Evolutionary conservation across 2,113 vertebrate species (phyloP).

Genomic region (Rallus limicola): DNA sequence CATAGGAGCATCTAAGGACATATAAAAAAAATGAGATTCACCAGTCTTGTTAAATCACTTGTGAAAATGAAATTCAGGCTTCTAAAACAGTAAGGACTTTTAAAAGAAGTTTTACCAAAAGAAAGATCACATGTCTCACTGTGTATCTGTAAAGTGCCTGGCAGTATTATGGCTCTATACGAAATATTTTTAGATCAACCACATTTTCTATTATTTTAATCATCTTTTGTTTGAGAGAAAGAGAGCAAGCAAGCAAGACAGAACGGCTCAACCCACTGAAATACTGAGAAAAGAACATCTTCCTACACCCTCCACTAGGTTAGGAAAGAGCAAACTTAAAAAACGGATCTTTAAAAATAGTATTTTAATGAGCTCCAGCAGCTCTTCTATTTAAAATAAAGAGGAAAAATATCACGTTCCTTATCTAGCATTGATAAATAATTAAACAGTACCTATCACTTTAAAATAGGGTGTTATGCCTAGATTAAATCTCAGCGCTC

Average conservation of each 20-base stretch:
- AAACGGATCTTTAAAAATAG: background rate
- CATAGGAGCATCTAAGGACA: background rate
- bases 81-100: background rate
- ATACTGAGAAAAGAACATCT: background rate
- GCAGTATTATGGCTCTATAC: constrained; percentile 53
- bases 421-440: constrained; percentile 50
- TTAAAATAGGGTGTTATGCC: constrained; percentile 46
- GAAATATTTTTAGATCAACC: constrained; percentile 42
- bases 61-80: background rate
- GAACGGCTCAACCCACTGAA: constrained; percentile 17
- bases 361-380: constrained; percentile 59
- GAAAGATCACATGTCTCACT: background rate
- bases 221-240: constrained; percentile 41
- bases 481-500: constrained; percentile 57
- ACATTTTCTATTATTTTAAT: constrained; percentile 32
- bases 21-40: background rate
- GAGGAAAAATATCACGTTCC: constrained; percentile 28
- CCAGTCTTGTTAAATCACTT: background rate
- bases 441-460: constrained; percentile 57
- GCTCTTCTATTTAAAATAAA: constrained; percentile 29
- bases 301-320: constrained; percentile 4
- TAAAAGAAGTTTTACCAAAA: constrained; percentile 1
- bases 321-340: constrained; percentile 32
- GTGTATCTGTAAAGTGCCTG: constrained; percentile 49
- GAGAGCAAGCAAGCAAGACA: background rate